Evolutionary conservation across 2,888 invertebrate species (phyloP).

Genomic region (Cotesia congregata): DNA sequence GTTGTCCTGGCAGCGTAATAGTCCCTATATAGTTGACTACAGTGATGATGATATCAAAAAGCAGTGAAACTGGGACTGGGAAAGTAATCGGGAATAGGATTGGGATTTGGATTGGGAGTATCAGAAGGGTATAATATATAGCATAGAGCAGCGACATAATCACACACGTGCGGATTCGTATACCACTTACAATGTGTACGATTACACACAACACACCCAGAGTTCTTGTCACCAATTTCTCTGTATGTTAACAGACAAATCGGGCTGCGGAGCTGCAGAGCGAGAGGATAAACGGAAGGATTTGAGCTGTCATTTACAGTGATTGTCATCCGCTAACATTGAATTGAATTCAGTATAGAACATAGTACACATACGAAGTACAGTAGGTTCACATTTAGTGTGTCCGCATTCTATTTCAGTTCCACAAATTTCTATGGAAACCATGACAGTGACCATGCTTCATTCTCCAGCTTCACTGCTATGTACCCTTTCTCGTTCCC

Average conservation of each 20-base stretch:
- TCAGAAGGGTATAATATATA: not conserved
- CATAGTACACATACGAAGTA: constrained; percentile 1
- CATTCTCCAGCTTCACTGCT: not conserved
- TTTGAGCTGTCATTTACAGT: constrained; percentile 41
- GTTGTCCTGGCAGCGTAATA: constrained; percentile 27
- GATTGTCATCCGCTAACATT: constrained; percentile 42
- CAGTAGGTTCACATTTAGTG: constrained; percentile 8
- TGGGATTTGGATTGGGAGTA: not conserved
- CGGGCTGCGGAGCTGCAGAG: not conserved
- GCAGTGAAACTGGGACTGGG: not conserved
- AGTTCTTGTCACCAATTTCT: constrained; percentile 3
- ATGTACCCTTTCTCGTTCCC: constrained; percentile 5
- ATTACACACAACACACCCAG: not conserved
- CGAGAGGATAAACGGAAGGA: constrained; percentile 17
- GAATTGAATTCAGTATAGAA: constrained; percentile 35
- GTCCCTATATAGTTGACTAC: constrained; percentile 10
- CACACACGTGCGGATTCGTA: not conserved
- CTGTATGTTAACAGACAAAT: not conserved
- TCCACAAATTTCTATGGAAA: constrained; percentile 30
- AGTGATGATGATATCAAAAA: not conserved
- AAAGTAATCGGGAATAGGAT: too few species aligned
- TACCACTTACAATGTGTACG: not conserved
- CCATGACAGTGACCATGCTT: constrained; percentile 22
- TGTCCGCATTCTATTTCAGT: constrained; percentile 33
- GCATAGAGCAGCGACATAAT: not conserved